Evolutionary conservation across 2,888 invertebrate species (phyloP).

Genomic region (Quadroppia sp.): DNA sequence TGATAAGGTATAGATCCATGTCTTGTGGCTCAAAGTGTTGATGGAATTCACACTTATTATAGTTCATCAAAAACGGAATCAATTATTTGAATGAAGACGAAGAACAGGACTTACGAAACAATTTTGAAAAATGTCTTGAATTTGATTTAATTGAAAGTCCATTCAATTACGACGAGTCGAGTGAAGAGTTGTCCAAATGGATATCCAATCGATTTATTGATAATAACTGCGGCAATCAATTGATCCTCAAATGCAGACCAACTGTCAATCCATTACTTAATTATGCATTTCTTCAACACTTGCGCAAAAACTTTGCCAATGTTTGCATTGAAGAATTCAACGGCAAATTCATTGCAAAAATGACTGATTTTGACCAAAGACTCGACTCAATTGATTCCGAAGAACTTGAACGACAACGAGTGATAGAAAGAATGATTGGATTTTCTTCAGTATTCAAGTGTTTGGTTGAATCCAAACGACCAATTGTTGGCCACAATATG

Average conservation of each 20-base stretch:
- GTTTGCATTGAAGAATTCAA: constrained; percentile 17
- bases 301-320: neutral
- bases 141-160: constrained; percentile 5
- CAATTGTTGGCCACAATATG: constrained; percentile 71
- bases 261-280: constrained; percentile 24
- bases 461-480: constrained; percentile 62
- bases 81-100: constrained; percentile 61
- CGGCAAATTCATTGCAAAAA: constrained; percentile 43
- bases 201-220: neutral
- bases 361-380: constrained; percentile 55
- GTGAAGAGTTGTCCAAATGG: constrained; percentile 1
- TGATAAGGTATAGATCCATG: constrained; percentile 63
- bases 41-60: constrained; percentile 44
- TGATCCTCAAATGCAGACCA: constrained; percentile 32
- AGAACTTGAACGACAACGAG: neutral
- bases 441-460: constrained; percentile 65
- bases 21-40: neutral
- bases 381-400: neutral
- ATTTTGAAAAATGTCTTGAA: constrained; percentile 19
- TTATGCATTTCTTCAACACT: constrained; percentile 18
- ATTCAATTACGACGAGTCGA: neutral
- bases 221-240: constrained; percentile 25
- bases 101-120: constrained; percentile 47
- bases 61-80: constrained; percentile 67
- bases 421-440: constrained; percentile 60